Evolutionary conservation across 2,113 vertebrate genomes (phyloP), one percentile per base, ranked within the genome.

Genomic region (Gopherus evgoodei): DNA sequence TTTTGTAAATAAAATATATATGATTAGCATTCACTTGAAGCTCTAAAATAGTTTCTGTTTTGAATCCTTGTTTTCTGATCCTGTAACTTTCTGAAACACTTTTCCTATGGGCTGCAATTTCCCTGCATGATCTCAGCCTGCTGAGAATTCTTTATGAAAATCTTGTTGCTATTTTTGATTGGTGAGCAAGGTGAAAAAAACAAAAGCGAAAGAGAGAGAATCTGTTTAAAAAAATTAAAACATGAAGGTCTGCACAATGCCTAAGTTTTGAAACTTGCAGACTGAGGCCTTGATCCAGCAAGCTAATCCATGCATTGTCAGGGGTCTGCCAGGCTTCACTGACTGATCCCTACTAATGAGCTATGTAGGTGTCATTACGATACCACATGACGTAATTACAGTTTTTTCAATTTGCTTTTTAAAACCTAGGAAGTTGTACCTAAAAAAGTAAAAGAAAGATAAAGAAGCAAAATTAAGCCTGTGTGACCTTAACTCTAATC

Each of bases 61-160:
- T 31, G 85, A 89, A 89, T 21, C 53, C 65, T 27, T 59, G 27
- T 59, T 59, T 59, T 31, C 57, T 59, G 57, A 29, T 59, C 56
- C 56, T 27, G 25, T 57, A 57, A 57, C 25, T 57, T 59, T 29
- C 27, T 59, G 57, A 59, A 59, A 31, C 10, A 59, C 11, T 75
- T 93, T 96, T 95, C 86, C 88, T 93, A 65, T 82, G 76, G 86
- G 53, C 54, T 81, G 80, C 59, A 65, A 44, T 95, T 94, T 93
- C 90, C 42, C 5, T 95, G 80, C 49, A 82, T 92, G 19, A 7
- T 69, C 92, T 83, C 27, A 94, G 88, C 47, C 3, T 82, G 76
- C 87, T 79, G 42, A 17, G 50, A 8, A 3, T 49, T 94, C 80
- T 97, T 95, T 84, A 94, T 84, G 94, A 91, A 94, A 90, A 69